phyloP scores from a whole-genome alignment of 2,797 vertebrate genomes.

The Peromyscus aztecus region DNA sequence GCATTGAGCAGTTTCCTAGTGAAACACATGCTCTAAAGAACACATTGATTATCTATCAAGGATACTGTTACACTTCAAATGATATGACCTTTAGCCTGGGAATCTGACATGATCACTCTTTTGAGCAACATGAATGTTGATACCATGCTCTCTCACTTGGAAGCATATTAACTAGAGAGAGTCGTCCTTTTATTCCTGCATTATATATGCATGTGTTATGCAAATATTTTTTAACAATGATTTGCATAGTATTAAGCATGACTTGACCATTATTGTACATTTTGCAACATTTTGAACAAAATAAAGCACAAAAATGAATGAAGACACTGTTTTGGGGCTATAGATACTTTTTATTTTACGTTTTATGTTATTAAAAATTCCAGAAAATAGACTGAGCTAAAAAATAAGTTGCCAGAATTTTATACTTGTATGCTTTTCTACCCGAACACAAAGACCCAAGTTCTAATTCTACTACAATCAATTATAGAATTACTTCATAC shows the following conservation, averaged over 20 bases:
- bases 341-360: neutral
- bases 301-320: neutral
- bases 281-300: neutral
- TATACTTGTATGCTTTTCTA: neutral
- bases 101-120: constrained; percentile 70
- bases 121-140: neutral
- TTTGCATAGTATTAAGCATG: neutral
- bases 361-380: neutral
- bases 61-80: neutral
- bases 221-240: neutral
- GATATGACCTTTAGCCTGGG: constrained; percentile 41
- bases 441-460: neutral
- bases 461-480: neutral
- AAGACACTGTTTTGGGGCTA: neutral
- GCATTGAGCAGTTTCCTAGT: neutral
- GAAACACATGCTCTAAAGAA: neutral
- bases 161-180: neutral
- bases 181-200: neutral
- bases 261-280: neutral
- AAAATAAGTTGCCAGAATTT: neutral
- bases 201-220: constrained; percentile 3
- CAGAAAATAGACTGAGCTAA: neutral
- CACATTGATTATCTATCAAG: constrained; percentile 71
- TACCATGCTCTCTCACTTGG: neutral
- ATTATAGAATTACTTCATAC: neutral